phyloP scores from a whole-genome alignment of 2,797 vertebrate genomes.

The Coccyzus lansbergi region DNA sequence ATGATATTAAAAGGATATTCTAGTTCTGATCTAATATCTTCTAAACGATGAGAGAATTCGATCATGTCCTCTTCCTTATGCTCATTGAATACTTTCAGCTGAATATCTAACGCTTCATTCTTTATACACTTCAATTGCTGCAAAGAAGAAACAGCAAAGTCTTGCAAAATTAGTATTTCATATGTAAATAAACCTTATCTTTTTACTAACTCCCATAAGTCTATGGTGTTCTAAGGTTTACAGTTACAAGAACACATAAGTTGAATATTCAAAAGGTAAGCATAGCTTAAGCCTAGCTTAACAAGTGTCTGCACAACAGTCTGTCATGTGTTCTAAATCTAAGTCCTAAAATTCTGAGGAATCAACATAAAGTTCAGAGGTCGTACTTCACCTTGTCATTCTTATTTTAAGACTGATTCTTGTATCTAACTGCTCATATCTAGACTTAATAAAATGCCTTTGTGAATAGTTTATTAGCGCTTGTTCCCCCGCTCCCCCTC shows the following conservation, averaged over 20 bases:
- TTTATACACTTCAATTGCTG: slow-evolving; percentile 86
- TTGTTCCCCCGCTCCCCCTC: slow-evolving; percentile 23
- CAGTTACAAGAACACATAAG: not conserved
- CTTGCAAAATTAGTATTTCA: not conserved
- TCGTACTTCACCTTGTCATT: slow-evolving; percentile 11
- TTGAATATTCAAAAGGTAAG: slow-evolving; percentile 22
- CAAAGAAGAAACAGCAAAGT: not conserved
- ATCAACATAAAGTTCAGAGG: not conserved
- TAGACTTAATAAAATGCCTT: slow-evolving; percentile 51
- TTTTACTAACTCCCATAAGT: not conserved
- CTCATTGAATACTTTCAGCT: slow-evolving; percentile 96
- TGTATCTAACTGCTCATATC: not conserved
- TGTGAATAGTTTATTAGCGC: slow-evolving; percentile 54
- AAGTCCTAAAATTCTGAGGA: not conserved
- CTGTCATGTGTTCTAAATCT: not conserved
- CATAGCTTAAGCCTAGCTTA: not conserved
- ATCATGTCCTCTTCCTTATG: slow-evolving; percentile 97
- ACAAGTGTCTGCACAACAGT: not conserved
- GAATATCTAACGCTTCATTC: slow-evolving; percentile 96
- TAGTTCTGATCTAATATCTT: slow-evolving; percentile 92
- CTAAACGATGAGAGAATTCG: slow-evolving; percentile 93
- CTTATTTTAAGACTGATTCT: slow-evolving; percentile 53
- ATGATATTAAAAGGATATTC: slow-evolving; percentile 92
- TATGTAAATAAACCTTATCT: not conserved
- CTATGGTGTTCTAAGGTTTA: not conserved